phyloP scores from a whole-genome alignment of 1,140 invertebrate species.

The Ceratosolen fusciceps region DNA sequence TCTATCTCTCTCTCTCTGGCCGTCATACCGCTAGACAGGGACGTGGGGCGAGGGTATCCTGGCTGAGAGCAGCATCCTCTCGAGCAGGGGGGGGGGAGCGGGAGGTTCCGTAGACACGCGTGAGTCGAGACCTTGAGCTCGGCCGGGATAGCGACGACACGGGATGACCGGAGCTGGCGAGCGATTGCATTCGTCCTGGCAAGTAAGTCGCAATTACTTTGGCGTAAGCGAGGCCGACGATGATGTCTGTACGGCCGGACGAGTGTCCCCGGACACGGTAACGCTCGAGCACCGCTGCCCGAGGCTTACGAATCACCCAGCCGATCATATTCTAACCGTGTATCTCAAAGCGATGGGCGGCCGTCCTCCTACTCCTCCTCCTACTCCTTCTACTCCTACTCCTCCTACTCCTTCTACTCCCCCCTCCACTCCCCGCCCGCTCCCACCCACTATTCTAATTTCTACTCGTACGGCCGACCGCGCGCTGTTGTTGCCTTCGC shows the following conservation, averaged over 20 bases:
- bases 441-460: constrained; percentile 20
- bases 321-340: background rate
- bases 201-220: background rate
- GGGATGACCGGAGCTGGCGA: background rate
- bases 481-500: background rate
- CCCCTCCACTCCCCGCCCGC: too few species aligned
- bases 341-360: background rate
- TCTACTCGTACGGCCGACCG: background rate
- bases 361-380: too few species aligned
- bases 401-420: too few species aligned
- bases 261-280: background rate
- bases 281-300: background rate
- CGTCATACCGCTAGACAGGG: too few species aligned
- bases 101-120: background rate
- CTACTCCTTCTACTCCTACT: too few species aligned
- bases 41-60: too few species aligned
- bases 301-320: background rate
- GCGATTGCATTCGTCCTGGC: background rate
- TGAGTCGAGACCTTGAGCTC: background rate
- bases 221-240: background rate
- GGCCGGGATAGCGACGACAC: background rate
- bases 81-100: too few species aligned
- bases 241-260: background rate
- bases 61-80: too few species aligned
- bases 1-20: background rate